Evolutionary conservation across 35 echinoderm and acorn worm genomes (phyloP), one percentile per base, ranked within the genome.

Genomic region (Anneissia japonica): DNA sequence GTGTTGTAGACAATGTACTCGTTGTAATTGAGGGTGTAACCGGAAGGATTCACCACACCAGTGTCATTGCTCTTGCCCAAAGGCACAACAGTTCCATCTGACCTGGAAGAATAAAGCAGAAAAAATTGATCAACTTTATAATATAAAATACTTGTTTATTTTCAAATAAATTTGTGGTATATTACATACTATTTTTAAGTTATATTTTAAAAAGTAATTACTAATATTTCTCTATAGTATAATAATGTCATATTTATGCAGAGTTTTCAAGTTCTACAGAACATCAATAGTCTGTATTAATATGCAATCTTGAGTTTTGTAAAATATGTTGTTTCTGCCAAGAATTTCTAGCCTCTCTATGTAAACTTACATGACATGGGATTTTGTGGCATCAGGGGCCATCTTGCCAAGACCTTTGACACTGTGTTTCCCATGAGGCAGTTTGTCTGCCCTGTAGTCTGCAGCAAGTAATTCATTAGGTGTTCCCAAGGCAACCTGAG

Each of bases 11-110:
- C 95, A 5, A 98, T 75, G 86, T 85, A 98, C 38, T 98, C 95
- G 46, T 98, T 98, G 92, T 98, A 98, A 86, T 98, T 98, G 26
- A 98, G 86, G 0, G 95, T 98, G 83, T 98, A 98, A 35, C 95
- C 95, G 14, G 86, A 89, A 0, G 91, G 91, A 73, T 98, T 98
- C 37, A 74, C 75, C 19, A 98, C 88, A 0, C 87, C 87, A 0
- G 95, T 93, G 30, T 85, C 32, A 0, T 74, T 82, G 31, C 89
- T 77, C 64, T 93, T 93, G 0, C 95, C 95, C 1, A 91, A 73
- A 2, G 95, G 95, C 16, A 98, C 89, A 31, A 98, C 56, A 23
- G 92, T 93, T 29, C 95, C 95, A 75, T 98, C 92, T 31, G 92
- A 81, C 95, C 95, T 98, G 84, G 14, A 88, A 90, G 0, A 0